phyloP scores from a whole-genome alignment of 2,797 vertebrate genomes.

The Heterohyrax brucei region DNA sequence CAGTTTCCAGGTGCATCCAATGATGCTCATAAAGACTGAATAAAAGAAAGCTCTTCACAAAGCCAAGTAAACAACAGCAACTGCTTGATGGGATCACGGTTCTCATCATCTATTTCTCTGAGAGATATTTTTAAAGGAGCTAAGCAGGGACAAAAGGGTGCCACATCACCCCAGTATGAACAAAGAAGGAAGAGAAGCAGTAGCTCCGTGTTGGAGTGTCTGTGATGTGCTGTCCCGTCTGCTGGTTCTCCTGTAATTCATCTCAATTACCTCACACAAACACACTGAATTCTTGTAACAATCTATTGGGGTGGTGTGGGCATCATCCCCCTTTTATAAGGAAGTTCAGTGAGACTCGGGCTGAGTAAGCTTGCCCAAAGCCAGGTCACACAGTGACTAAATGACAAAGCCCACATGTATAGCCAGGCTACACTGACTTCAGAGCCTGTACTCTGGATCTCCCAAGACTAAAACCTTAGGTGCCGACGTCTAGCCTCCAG shows the following conservation, averaged over 20 bases:
- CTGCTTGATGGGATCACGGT: background rate
- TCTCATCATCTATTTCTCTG: constrained; percentile 14
- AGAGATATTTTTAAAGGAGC: background rate
- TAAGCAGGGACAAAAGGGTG: background rate
- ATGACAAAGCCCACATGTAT: background rate
- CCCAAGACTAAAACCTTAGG: too few relatives aligned
- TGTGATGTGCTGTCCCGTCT: too few relatives aligned
- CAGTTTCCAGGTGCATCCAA: background rate
- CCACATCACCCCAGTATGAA: background rate
- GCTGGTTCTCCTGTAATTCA: background rate
- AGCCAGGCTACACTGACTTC: too few relatives aligned
- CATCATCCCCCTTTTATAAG: background rate
- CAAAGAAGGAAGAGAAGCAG: background rate
- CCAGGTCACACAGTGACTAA: background rate
- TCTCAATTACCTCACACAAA: background rate
- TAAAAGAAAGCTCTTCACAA: constrained; percentile 11
- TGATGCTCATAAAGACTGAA: background rate
- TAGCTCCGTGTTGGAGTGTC: background rate
- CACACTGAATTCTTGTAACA: background rate
- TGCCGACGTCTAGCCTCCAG: too few relatives aligned
- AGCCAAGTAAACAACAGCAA: background rate
- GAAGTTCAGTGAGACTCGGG: background rate
- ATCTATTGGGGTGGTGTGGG: background rate
- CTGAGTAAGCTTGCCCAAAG: background rate
- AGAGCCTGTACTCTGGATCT: background rate